These are phyloP conservation scores for Diogma glabrata DNA, from an alignment of 2,888 invertebrate species.

Conservation along the genomic window DNA sequence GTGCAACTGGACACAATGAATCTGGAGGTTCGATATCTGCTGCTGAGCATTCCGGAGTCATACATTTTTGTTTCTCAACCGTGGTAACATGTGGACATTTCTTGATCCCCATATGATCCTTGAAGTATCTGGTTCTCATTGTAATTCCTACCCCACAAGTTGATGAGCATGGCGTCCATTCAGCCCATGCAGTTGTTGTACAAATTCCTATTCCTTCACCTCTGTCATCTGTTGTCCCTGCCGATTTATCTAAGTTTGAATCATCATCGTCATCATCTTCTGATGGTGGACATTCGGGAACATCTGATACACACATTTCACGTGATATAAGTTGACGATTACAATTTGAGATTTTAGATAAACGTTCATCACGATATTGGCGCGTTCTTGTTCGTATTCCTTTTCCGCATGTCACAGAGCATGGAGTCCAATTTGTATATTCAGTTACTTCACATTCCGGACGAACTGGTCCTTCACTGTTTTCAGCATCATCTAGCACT, in stretches of 20 bases:
- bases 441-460: slow-evolving; percentile 65
- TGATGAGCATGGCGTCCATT: slow-evolving; percentile 67
- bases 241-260: slow-evolving; percentile 31
- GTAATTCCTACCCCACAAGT: slow-evolving; percentile 71
- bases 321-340: slow-evolving; percentile 67
- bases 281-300: slow-evolving; percentile 58
- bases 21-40: slow-evolving; percentile 44
- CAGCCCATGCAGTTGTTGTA: slow-evolving; percentile 32
- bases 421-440: slow-evolving; percentile 67
- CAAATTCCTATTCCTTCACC: slow-evolving; percentile 35
- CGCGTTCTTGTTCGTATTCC: slow-evolving; percentile 71
- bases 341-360: slow-evolving; percentile 59
- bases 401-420: slow-evolving; percentile 80
- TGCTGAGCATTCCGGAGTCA: slow-evolving; percentile 54
- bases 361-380: slow-evolving; percentile 53
- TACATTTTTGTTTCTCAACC: slow-evolving; percentile 67
- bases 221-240: slow-evolving; percentile 27
- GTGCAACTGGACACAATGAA: slow-evolving; percentile 63
- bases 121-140: slow-evolving; percentile 62
- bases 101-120: slow-evolving; percentile 63
- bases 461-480: slow-evolving; percentile 48
- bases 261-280: slow-evolving; percentile 31
- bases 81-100: slow-evolving; percentile 66
- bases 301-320: slow-evolving; percentile 77
- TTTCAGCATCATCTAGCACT: slow-evolving; percentile 51